These are phyloP conservation scores for Apotomis capreana DNA, from an alignment of 2,888 invertebrate species.

Conservation along the genomic window DNA sequence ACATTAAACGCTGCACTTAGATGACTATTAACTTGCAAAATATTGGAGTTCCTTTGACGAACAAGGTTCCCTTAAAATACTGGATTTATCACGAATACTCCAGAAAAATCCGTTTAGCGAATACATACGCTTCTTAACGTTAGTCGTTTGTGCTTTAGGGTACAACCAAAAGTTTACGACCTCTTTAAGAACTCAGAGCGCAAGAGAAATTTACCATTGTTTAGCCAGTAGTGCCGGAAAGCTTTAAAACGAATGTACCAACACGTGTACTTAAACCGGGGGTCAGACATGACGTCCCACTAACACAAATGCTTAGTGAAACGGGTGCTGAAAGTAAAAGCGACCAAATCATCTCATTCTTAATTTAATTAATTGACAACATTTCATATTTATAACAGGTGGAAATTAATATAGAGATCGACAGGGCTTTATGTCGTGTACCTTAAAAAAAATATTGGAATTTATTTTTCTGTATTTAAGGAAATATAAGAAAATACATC, in stretches of 20 bases:
- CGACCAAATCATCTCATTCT: background rate
- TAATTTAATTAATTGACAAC: no score
- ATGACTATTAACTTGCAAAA: conserved; percentile 19
- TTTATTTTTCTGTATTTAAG: no score
- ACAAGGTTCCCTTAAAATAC: background rate
- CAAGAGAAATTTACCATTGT: conserved; percentile 28
- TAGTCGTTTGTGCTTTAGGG: conserved; percentile 21
- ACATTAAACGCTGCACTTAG: conserved; percentile 28
- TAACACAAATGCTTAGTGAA: conserved; percentile 2
- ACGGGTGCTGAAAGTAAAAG: conserved; percentile 5
- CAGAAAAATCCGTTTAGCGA: conserved; percentile 5
- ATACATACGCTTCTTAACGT: conserved; percentile 17
- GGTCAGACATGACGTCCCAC: conserved; percentile 16
- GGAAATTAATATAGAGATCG: no score
- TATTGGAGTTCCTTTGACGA: conserved; percentile 7
- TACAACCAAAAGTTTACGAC: conserved; percentile 26
- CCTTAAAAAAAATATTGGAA: no score
- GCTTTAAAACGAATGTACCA: conserved; percentile 34
- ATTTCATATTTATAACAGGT: no score
- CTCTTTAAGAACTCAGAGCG: conserved; percentile 25
- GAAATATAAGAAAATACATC: no score
- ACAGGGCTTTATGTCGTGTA: no score
- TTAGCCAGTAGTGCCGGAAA: conserved; percentile 36
- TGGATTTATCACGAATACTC: background rate
- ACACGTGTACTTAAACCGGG: conserved; percentile 19